These are phyloP conservation scores for Hypomecis atomaria DNA, from an alignment of 2,888 invertebrate genomes.

Conservation along the genomic window DNA sequence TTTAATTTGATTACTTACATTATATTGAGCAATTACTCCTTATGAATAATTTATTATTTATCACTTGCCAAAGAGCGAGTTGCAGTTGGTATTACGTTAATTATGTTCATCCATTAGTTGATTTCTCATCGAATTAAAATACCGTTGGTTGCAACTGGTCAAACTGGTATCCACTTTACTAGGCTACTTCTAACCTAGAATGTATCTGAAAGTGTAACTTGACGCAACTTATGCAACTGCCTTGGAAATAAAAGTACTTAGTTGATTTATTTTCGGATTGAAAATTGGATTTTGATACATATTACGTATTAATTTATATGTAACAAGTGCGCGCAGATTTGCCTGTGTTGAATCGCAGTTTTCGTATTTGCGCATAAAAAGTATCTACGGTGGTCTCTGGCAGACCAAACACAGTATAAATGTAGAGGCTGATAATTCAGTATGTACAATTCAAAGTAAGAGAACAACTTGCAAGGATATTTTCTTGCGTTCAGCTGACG, in stretches of 20 bases:
- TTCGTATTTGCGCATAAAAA: no score
- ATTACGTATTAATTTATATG: neutral
- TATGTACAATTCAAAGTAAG: no score
- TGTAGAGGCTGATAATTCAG: no score
- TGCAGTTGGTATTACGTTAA: neutral
- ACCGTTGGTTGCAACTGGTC: slow-evolving; percentile 8
- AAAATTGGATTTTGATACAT: neutral
- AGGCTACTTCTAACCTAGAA: slow-evolving; percentile 11
- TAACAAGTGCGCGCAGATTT: no score
- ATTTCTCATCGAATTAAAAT: slow-evolving; percentile 8
- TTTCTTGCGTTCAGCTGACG: no score
- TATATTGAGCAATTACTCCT: no score
- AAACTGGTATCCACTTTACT: slow-evolving; percentile 22
- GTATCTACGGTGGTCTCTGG: no score
- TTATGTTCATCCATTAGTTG: slow-evolving; percentile 1
- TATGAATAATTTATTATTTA: neutral
- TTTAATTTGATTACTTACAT: no score
- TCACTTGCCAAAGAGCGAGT: no score
- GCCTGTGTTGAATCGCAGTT: no score
- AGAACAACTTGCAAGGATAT: no score
- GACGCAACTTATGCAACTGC: slow-evolving; percentile 33
- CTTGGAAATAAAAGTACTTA: slow-evolving; percentile 2
- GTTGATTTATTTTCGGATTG: neutral
- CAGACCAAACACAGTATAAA: no score
- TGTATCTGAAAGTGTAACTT: slow-evolving; percentile 24